Evolutionary conservation across 1,140 invertebrate genomes (phyloP), one percentile per base, ranked within the genome.

Genomic region (Drosophila albomicans): DNA sequence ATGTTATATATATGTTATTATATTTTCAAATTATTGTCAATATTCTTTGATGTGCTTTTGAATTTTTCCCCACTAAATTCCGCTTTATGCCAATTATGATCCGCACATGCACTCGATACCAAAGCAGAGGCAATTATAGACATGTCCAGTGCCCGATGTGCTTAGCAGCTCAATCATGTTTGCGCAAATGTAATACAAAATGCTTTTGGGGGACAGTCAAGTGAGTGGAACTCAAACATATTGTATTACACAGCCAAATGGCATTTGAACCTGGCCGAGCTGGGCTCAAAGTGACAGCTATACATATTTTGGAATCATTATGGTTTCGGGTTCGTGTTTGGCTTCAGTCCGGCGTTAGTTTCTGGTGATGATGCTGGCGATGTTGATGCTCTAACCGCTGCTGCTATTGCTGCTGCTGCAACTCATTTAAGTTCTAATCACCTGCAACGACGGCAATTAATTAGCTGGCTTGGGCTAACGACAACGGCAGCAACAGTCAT

Each of bases 401-500:
- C 35, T 32, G 56, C 52, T 71, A 8, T 8, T 8, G 48, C 56
- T 48, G 54, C 43, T 61, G 62, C 62, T 76, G 81, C 81, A 82
- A 72, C 81, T 82, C 81, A 82, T 84, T 84, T 79, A 84, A 84
- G 81, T 77, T 84, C 81, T 84, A 84, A 84, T 84, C 81, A 84
- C 76, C 81, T 84, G 80, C 81, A 84, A 84, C 81, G 76, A 79
- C 77, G 73, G 75, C 81, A 79, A 84, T 84, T 84, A 84, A 84
- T 84, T 84, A 84, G 77, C 68, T 74, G 65, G 69, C 66, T 78
- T 56, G 79, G 59, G 63, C 70, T 72, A 79, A 70, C 75, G 64
- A 68, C 79, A 78, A 66, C 74, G 76, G 64, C 72, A 79, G 72
- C 81, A 84, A 67, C 77, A 77, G 81, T 73, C 81, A 84, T 84